Evolutionary conservation across 2,113 vertebrate species (phyloP).

Genomic region (Bubalus kerabau): DNA sequence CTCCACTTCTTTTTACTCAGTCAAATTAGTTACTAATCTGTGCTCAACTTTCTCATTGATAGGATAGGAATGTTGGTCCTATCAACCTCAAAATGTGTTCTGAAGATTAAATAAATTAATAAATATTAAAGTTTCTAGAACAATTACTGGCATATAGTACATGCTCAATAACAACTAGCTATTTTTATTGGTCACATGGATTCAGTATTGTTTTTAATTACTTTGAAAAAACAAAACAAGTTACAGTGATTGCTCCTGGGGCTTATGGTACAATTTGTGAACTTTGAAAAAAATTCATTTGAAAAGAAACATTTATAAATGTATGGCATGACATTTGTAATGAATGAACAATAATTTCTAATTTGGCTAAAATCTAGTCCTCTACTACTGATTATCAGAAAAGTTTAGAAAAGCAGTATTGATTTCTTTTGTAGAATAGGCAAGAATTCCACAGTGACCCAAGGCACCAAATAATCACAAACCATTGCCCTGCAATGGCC

Average conservation of each 20-base stretch:
- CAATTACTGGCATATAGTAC: background rate
- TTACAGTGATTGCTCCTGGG: background rate
- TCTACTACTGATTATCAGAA: background rate
- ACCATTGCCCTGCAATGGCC: conserved; percentile 66
- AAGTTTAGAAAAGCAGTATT: background rate
- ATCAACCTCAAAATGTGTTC: background rate
- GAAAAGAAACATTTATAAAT: background rate
- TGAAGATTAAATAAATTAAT: background rate
- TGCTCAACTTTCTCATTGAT: background rate
- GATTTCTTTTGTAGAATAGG: conserved; percentile 41
- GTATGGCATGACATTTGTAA: background rate
- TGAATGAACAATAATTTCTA: background rate
- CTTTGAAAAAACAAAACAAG: background rate
- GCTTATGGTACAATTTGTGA: background rate
- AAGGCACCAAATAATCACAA: conserved; percentile 63
- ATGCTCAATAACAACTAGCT: background rate
- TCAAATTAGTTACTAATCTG: background rate
- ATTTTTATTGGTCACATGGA: background rate
- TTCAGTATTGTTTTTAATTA: background rate
- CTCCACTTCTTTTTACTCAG: background rate
- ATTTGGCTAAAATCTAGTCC: background rate
- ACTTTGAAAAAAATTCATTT: background rate
- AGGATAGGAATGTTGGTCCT: background rate
- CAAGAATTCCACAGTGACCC: background rate
- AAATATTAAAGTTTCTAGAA: background rate